Percentiles rank a stretch among this genome's conserved stretches.
Conservation (phyloP, 1,140 invertebrate genomes). For the Bombus balteatus region DNA sequence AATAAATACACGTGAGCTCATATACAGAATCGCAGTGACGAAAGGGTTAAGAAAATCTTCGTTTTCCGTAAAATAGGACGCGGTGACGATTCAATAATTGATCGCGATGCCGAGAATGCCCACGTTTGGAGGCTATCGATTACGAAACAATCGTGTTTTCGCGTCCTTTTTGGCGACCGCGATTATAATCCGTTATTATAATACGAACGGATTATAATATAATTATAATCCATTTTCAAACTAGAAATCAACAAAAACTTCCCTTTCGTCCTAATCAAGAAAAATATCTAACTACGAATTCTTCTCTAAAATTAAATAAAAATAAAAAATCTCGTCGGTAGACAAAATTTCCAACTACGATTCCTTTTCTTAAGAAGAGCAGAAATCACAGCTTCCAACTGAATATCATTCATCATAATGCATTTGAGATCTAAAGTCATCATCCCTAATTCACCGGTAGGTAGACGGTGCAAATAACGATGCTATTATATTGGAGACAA, state of each 20-base stretch:
- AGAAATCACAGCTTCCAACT: no score
- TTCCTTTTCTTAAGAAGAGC: background rate
- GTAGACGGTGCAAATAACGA: background rate
- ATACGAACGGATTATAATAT: no score
- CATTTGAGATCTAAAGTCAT: background rate
- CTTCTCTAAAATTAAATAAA: background rate
- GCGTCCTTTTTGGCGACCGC: conserved; percentile 26
- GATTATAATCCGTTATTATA: background rate
- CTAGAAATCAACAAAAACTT: background rate
- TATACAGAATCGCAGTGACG: no score
- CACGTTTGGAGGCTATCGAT: background rate
- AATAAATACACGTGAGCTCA: background rate
- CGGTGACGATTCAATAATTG: background rate
- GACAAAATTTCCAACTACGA: background rate
- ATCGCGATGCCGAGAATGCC: background rate
- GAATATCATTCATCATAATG: no score
- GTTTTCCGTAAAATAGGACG: conserved; percentile 11
- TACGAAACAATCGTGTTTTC: conserved; percentile 31
- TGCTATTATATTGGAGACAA: no score
- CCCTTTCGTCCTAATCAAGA: background rate
- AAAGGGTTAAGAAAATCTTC: background rate
- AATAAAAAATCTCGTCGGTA: background rate
- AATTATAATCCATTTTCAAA: background rate
- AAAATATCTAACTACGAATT: background rate
- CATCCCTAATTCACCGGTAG: background rate